phyloP scores from a whole-genome alignment of 2,113 vertebrate species.

The Mirounga angustirostris region DNA sequence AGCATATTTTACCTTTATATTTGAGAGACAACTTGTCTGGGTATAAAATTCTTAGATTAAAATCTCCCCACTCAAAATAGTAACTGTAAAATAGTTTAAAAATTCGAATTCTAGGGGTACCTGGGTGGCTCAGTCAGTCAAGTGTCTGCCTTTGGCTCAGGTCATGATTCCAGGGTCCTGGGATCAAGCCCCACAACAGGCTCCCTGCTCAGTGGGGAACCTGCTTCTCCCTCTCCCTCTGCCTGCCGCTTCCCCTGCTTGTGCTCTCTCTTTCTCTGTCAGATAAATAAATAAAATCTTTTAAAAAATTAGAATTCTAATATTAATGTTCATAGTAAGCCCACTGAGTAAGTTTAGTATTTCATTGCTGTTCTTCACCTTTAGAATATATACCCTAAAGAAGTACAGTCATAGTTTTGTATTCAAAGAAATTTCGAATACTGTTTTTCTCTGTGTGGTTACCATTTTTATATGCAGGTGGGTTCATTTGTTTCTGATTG shows the following conservation, averaged over 20 bases:
- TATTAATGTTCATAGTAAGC: background rate
- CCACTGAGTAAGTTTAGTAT: background rate
- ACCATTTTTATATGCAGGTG: background rate
- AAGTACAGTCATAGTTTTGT: background rate
- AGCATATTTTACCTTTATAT: background rate
- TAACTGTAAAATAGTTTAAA: conserved; percentile 22
- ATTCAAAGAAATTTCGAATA: conserved; percentile 36
- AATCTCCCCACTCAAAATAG: background rate
- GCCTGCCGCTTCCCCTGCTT: too few species aligned
- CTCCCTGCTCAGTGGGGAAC: too few species aligned
- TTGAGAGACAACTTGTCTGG: background rate
- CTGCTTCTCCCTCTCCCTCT: too few species aligned
- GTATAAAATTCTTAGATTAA: conserved; percentile 5
- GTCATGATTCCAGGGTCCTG: too few species aligned
- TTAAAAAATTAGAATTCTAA: conserved; percentile 30
- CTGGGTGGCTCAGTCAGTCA: background rate
- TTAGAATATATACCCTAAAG: background rate
- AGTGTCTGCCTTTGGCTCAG: background rate
- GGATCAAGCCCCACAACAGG: too few species aligned
- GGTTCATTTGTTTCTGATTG: background rate
- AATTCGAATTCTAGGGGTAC: background rate
- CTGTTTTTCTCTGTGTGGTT: background rate
- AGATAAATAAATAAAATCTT: background rate
- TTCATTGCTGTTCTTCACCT: background rate
- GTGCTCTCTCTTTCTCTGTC: too few species aligned